phyloP scores from a whole-genome alignment of 2,113 vertebrate species.

The Cephalopholis sonnerati region DNA sequence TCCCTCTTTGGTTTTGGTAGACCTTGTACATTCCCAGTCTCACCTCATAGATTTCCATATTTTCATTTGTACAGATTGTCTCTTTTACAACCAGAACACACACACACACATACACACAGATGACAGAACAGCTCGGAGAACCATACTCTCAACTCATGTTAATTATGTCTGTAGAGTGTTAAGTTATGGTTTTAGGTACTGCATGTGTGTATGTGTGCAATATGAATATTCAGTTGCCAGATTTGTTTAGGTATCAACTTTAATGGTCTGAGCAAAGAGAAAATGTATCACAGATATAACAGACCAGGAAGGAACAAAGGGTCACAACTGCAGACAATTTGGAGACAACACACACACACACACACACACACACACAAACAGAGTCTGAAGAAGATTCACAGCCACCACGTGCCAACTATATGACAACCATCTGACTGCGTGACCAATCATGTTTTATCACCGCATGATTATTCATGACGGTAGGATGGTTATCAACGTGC shows the following conservation, averaged over 20 bases:
- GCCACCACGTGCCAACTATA: constrained; percentile 53
- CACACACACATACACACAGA: background rate
- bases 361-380: background rate
- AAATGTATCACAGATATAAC: background rate
- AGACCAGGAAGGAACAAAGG: constrained; percentile 21
- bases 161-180: background rate
- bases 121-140: background rate
- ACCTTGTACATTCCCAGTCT: constrained; percentile 44
- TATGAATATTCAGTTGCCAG: background rate
- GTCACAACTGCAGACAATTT: constrained; percentile 27
- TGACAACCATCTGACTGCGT: constrained; percentile 77
- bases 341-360: constrained; percentile 4
- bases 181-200: background rate
- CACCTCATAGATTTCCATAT: constrained; percentile 62
- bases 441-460: constrained; percentile 74
- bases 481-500: constrained; percentile 6
- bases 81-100: constrained; percentile 3
- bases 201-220: background rate
- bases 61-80: constrained; percentile 30
- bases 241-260: constrained; percentile 7
- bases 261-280: background rate
- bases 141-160: constrained; percentile 21
- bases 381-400: constrained; percentile 41
- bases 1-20: constrained; percentile 26
- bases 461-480: constrained; percentile 76